These are phyloP conservation scores for Danionella dracula DNA, from an alignment of 2,797 vertebrate genomes.

Conservation along the genomic window DNA sequence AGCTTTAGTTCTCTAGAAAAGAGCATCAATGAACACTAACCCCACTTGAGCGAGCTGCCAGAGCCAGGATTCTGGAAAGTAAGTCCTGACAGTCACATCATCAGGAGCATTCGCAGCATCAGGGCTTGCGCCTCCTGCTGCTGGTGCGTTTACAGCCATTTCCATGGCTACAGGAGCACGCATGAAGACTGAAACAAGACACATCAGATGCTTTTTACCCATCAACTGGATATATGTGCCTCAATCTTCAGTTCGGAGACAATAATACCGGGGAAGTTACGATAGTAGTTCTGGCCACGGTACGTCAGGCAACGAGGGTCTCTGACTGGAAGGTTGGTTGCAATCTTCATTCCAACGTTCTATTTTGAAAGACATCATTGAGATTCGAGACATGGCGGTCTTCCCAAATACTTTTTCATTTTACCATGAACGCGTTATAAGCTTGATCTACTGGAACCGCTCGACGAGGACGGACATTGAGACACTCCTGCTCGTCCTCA, in stretches of 20 bases:
- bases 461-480: neutral
- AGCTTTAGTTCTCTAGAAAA: too few species aligned
- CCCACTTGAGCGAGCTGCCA: conserved; percentile 12
- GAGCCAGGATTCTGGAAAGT: neutral
- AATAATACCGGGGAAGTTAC: neutral
- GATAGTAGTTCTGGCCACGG: conserved; percentile 48
- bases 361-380: conserved; percentile 6
- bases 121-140: neutral
- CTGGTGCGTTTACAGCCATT: fast-evolving
- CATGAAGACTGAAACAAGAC: neutral
- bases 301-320: conserved; percentile 49
- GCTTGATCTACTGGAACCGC: neutral
- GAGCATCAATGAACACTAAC: too few species aligned
- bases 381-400: neutral
- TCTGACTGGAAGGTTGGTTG: conserved; percentile 53
- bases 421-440: conserved; percentile 32
- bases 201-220: neutral
- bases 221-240: neutral
- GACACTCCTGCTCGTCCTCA: conserved; percentile 15
- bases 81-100: neutral
- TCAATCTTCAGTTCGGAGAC: too few species aligned
- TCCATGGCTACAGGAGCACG: too few species aligned
- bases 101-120: neutral
- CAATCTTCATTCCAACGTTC: conserved; percentile 60
- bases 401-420: too few species aligned